A percentile compares a stretch with the other conserved stretches of the same genome.
Evolutionary conservation across 2,113 vertebrate species (phyloP).

Genomic region (Gnathonemus echidnorhynchus): DNA sequence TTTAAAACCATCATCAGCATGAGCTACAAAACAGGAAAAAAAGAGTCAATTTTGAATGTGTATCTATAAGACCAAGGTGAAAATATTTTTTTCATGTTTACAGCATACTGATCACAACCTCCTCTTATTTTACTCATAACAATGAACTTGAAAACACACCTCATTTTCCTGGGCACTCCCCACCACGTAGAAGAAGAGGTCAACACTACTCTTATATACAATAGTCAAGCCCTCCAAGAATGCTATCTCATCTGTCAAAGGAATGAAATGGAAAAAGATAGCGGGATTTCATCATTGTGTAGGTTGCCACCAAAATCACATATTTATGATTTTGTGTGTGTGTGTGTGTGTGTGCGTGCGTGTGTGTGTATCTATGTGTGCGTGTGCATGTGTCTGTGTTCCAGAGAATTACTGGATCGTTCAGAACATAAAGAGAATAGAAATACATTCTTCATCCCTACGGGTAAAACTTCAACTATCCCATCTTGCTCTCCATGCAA

Average conservation of each 20-base stretch:
- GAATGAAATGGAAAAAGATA: neutral
- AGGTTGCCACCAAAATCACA: neutral
- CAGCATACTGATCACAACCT: neutral
- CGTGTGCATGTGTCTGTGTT: neutral
- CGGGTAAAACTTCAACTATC: neutral
- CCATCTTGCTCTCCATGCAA: neutral
- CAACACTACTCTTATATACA: slow-evolving; percentile 71
- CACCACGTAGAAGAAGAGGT: slow-evolving; percentile 76
- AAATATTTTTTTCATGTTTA: neutral
- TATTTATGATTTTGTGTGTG: neutral
- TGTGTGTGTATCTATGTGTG: too few species aligned
- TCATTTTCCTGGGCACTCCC: slow-evolving; percentile 77
- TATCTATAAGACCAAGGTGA: neutral
- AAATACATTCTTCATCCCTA: neutral
- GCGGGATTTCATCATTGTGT: neutral
- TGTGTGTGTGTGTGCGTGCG: too few species aligned
- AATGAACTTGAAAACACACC: slow-evolving; percentile 43
- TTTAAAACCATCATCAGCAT: slow-evolving; percentile 73
- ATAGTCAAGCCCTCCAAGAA: slow-evolving; percentile 74
- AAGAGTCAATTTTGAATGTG: neutral
- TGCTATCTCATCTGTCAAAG: slow-evolving; percentile 66
- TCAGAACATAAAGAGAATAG: neutral
- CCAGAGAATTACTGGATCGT: neutral
- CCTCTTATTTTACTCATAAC: neutral
- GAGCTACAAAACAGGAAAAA: slow-evolving; percentile 49